phyloP scores from a whole-genome alignment of 1,140 invertebrate genomes.

The Drosophila virilis region DNA sequence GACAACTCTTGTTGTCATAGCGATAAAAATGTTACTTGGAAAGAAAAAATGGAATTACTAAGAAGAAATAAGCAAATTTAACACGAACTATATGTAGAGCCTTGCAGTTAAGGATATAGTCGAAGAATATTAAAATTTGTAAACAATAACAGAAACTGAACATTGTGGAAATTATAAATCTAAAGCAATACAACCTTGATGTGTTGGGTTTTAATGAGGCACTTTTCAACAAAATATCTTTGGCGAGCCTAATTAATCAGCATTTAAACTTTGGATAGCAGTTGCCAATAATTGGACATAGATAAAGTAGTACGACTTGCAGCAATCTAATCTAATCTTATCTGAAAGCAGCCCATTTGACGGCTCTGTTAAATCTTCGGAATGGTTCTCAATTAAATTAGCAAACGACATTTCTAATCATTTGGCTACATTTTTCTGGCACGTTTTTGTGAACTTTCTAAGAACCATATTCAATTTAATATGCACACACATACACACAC shows the following conservation, averaged over 20 bases:
- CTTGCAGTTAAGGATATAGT: too few species aligned
- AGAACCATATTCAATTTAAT: background rate
- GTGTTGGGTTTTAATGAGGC: background rate
- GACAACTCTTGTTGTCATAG: too few species aligned
- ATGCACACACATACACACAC: background rate
- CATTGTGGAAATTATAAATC: too few species aligned
- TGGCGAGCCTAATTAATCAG: slow-evolving; percentile 10
- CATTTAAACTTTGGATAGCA: background rate
- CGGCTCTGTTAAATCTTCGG: background rate
- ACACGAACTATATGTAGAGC: too few species aligned
- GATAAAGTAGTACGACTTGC: background rate
- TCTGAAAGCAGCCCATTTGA: background rate
- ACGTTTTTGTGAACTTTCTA: slow-evolving; percentile 34
- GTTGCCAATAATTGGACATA: background rate
- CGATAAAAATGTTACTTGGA: too few species aligned
- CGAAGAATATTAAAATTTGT: too few species aligned
- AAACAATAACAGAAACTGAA: too few species aligned
- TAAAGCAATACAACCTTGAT: too few species aligned
- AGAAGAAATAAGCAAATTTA: too few species aligned
- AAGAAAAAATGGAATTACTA: too few species aligned
- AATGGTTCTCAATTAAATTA: background rate
- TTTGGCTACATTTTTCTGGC: slow-evolving; percentile 29
- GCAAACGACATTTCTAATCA: background rate
- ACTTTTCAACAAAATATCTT: background rate
- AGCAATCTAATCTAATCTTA: slow-evolving; percentile 23